A percentile compares a stretch with the other conserved stretches of the same genome.
phyloP scores from a whole-genome alignment of 2,797 vertebrate genomes.

The Acanthis flammea region DNA sequence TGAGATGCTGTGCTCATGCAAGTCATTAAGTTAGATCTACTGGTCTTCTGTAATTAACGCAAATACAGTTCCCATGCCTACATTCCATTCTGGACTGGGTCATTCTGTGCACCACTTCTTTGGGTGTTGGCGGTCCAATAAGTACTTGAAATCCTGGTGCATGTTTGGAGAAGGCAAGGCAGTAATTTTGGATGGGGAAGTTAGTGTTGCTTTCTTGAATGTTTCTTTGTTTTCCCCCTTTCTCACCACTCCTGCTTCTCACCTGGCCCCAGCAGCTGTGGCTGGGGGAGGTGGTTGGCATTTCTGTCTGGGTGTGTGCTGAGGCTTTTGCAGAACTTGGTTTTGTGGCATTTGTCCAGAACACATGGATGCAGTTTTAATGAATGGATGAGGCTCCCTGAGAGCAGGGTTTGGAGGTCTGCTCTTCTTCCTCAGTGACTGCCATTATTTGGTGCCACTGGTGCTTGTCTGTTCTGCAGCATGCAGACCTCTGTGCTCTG shows the following conservation, averaged over 20 bases:
- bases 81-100: rapidly evolving
- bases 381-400: neutral
- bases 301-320: neutral
- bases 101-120: neutral
- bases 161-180: neutral
- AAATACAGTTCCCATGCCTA: neutral
- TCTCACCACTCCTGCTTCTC: neutral
- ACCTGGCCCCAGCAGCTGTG: neutral
- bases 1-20: neutral
- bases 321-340: neutral
- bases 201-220: neutral
- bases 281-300: neutral
- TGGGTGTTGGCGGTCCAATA: neutral
- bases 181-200: neutral
- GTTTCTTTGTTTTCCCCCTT: neutral
- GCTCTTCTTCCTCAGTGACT: neutral
- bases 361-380: neutral
- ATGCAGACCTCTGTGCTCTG: neutral
- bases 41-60: neutral
- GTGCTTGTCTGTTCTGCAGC: neutral
- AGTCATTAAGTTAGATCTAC: neutral
- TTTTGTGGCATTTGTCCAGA: neutral
- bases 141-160: neutral
- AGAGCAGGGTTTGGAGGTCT: neutral
- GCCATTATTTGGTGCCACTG: rapidly evolving